These are phyloP conservation scores for Beaufortia kweichowensis DNA, from an alignment of 2,113 vertebrate genomes.

Conservation along the genomic window DNA sequence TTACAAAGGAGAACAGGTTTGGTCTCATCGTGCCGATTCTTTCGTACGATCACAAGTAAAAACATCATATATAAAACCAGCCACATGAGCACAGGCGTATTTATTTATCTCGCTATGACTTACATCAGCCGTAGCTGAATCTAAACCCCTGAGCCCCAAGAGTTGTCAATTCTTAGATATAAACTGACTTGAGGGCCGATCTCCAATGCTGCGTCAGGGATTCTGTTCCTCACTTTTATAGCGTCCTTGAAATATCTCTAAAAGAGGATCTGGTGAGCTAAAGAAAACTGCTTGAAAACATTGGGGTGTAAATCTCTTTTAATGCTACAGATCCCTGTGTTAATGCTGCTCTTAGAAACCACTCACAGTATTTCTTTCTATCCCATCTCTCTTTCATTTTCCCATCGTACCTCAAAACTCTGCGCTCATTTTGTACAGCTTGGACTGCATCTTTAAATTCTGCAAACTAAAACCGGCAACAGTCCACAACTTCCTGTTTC, in stretches of 20 bases:
- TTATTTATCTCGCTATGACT: conserved; percentile 27
- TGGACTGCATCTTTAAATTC: conserved; percentile 68
- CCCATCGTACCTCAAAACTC: conserved; percentile 57
- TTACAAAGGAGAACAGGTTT: conserved; percentile 23
- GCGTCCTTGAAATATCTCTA: conserved; percentile 74
- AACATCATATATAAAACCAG: neutral
- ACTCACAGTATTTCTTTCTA: conserved; percentile 44
- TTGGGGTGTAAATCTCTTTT: conserved; percentile 74
- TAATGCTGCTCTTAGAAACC: conserved; percentile 67
- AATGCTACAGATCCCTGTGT: conserved; percentile 68
- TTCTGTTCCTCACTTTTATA: conserved; percentile 68
- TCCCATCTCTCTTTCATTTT: neutral
- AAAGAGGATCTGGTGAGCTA: conserved; percentile 66
- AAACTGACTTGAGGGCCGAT: conserved; percentile 29
- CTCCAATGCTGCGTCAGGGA: conserved; percentile 57
- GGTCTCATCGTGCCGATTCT: conserved; percentile 1
- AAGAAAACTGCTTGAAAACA: conserved; percentile 69
- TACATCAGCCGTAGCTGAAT: conserved; percentile 20
- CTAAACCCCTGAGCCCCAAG: neutral
- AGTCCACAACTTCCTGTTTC: conserved; percentile 42
- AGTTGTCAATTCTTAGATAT: conserved; percentile 20
- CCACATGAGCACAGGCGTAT: neutral
- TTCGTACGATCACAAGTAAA: neutral
- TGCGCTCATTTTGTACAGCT: conserved; percentile 64
- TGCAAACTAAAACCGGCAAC: conserved; percentile 71